These are phyloP conservation scores for Xylota segnis DNA, from an alignment of 2,888 invertebrate species.

Conservation along the genomic window DNA sequence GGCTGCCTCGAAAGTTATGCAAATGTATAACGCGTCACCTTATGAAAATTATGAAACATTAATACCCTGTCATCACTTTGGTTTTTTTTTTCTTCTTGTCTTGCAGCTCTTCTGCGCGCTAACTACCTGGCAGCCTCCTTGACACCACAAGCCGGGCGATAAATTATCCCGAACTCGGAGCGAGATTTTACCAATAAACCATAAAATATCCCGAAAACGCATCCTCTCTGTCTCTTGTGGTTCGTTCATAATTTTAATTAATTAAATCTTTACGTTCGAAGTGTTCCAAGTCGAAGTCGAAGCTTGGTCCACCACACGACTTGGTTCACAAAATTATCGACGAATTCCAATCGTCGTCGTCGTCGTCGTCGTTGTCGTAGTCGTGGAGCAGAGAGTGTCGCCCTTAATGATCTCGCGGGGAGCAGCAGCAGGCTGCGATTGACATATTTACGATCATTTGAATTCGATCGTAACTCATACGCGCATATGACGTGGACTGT, in stretches of 20 bases:
- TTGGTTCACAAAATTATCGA: conserved; percentile 61
- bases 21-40: conserved; percentile 76
- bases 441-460: conserved; percentile 77
- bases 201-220: conserved; percentile 71
- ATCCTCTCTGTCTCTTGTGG: conserved; percentile 51
- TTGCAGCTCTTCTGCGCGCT: conserved; percentile 52
- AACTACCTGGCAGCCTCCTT: conserved; percentile 62
- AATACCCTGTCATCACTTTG: conserved; percentile 76
- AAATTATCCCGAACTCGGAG: conserved; percentile 65
- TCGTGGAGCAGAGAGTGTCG: conserved; percentile 55
- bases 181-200: conserved; percentile 73
- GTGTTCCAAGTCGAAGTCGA: conserved; percentile 57
- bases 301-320: conserved; percentile 1
- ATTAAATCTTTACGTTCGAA: conserved; percentile 73
- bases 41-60: conserved; percentile 76
- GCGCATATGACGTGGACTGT: conserved; percentile 67
- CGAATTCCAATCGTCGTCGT: conserved; percentile 64
- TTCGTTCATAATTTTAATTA: conserved; percentile 76
- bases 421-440: conserved; percentile 51
- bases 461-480: conserved; percentile 74
- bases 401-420: conserved; percentile 72
- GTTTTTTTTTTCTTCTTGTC: conserved; percentile 35
- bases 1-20: conserved; percentile 59
- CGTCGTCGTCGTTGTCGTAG: too few species aligned
- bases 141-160: conserved; percentile 61